Evolutionary conservation across 2,113 vertebrate species (phyloP).

Genomic region (Cnemophilus loriae): DNA sequence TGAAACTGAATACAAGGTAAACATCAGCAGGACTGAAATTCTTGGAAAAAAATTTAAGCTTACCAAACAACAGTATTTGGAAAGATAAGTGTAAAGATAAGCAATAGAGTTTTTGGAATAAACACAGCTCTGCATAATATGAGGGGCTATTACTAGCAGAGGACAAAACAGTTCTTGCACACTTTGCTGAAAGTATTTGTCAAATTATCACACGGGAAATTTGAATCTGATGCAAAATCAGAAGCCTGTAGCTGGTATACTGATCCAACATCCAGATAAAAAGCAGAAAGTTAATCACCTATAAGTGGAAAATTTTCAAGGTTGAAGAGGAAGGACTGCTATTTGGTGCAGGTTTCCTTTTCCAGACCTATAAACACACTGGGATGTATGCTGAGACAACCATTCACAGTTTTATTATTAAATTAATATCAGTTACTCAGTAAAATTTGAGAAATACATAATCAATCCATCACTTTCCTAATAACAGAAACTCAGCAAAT

Average conservation of each 20-base stretch:
- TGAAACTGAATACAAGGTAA: slow-evolving; percentile 31
- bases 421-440: neutral
- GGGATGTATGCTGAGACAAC: neutral
- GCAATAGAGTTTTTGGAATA: neutral
- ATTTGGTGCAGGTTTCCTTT: neutral
- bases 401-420: neutral
- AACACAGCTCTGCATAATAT: neutral
- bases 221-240: neutral
- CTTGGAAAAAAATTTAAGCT: neutral
- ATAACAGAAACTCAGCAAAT: neutral
- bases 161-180: neutral
- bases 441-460: neutral
- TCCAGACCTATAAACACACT: neutral
- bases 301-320: slow-evolving; percentile 34
- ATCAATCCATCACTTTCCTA: neutral
- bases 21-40: slow-evolving; percentile 8
- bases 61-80: neutral
- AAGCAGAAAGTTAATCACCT: neutral
- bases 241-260: neutral
- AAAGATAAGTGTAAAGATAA: slow-evolving; percentile 9
- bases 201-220: neutral
- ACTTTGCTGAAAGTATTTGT: neutral
- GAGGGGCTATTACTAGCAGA: neutral
- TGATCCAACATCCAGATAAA: neutral
- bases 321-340: neutral